Conservation (phyloP, 1,140 invertebrate species). For the Hypothenemus hampei region DNA sequence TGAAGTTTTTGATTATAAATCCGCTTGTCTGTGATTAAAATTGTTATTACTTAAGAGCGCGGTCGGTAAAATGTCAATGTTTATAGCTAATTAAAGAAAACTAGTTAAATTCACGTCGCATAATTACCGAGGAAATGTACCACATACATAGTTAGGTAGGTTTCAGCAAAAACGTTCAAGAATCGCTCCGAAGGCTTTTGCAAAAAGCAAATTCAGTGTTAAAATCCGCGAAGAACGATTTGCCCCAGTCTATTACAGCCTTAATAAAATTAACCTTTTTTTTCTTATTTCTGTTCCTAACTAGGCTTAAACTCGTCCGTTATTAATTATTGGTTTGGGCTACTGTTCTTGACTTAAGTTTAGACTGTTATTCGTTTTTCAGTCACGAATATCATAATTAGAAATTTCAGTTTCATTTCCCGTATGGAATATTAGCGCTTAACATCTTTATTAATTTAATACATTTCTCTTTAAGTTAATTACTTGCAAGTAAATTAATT, state of each 20-base stretch:
- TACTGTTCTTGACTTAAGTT: too few species aligned
- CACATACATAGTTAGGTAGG: too few species aligned
- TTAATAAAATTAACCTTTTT: slow-evolving; percentile 7
- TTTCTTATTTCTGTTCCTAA: not conserved
- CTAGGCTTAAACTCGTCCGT: not conserved
- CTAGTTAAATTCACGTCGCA: slow-evolving; percentile 20
- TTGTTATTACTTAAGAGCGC: slow-evolving; percentile 20
- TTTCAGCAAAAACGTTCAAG: slow-evolving; percentile 15
- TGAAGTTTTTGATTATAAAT: slow-evolving; percentile 19
- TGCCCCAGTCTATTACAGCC: not conserved
- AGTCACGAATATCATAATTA: too few species aligned
- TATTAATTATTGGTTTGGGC: not conserved
- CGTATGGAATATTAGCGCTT: too few species aligned
- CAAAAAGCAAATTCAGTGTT: too few species aligned
- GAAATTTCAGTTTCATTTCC: too few species aligned
- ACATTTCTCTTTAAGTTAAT: too few species aligned
- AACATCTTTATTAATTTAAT: too few species aligned
- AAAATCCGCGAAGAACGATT: slow-evolving; percentile 2
- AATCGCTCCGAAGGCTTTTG: too few species aligned
- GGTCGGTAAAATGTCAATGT: slow-evolving; percentile 23
- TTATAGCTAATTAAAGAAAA: slow-evolving; percentile 23
- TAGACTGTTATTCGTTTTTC: too few species aligned
- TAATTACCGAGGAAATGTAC: slow-evolving; percentile 20
- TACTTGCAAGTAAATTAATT: too few species aligned
- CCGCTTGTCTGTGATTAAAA: slow-evolving; percentile 15